These are phyloP conservation scores for Hipposideros larvatus DNA, from an alignment of 2,797 vertebrate genomes.

Conservation along the genomic window DNA sequence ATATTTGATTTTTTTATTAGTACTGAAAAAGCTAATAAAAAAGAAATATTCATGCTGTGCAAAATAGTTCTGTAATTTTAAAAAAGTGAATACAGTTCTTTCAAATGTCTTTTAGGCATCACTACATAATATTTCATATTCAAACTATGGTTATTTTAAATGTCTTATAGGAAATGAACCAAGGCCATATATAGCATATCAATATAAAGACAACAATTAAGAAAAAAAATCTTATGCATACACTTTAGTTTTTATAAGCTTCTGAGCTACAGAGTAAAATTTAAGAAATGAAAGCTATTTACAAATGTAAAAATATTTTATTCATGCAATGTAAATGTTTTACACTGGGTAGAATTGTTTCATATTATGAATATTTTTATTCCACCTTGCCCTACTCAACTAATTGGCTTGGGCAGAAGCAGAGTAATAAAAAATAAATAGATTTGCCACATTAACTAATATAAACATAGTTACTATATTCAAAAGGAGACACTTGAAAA, in stretches of 20 bases:
- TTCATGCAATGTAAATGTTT: not conserved
- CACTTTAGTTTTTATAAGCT: slow-evolving; percentile 55
- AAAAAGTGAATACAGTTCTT: not conserved
- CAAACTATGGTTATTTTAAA: slow-evolving; percentile 71
- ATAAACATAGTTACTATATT: slow-evolving; percentile 32
- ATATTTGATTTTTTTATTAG: not conserved
- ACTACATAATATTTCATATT: slow-evolving; percentile 70
- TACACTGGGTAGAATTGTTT: not conserved
- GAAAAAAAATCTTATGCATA: not conserved
- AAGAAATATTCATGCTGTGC: not conserved
- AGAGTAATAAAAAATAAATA: not conserved
- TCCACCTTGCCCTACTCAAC: slow-evolving; percentile 5
- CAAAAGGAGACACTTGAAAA: not conserved
- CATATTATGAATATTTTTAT: not conserved
- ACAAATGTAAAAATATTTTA: not conserved
- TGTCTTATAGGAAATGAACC: slow-evolving; percentile 64
- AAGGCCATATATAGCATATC: not conserved
- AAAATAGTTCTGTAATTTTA: not conserved
- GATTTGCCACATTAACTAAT: not conserved
- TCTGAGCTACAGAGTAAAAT: slow-evolving; percentile 48
- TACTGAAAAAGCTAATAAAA: slow-evolving; percentile 60
- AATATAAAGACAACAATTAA: not conserved
- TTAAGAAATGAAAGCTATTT: not conserved
- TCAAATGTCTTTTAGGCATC: slow-evolving; percentile 35
- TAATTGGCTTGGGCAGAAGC: not conserved